Evolutionary conservation across 1,140 invertebrate species (phyloP), one percentile per base, ranked within the genome.

Genomic region (Plodia interpunctella): DNA sequence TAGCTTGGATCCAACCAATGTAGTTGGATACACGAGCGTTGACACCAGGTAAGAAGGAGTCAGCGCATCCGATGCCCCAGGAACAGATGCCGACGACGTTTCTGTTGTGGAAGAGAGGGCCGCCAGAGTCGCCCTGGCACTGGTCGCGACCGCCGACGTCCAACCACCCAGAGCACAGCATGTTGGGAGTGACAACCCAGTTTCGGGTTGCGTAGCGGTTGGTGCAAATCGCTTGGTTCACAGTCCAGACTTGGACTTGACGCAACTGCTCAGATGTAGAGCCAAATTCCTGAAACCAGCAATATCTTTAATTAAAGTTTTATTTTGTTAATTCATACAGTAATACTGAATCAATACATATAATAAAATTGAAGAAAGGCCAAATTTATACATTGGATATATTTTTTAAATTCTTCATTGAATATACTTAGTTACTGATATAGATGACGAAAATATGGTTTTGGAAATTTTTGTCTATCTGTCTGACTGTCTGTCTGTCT

Each of bases 21-120:
- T 49, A 76, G 15, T 65, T 65, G 0, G 81, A 66, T 13, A 91
- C 87, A 28, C 82, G 66, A 0, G 90, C 87, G 64, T 91, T 91
- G 11, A 92, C 81, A 0, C 90, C 90, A 6, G 91, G 91, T 60
- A 72, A 91, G 4, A 70, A 64, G 1, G 74, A 59, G 18, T 67
- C 59, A n/a, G 74, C 92, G 65, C 92, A 93, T n/a, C 83, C 72
- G 1, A 89, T 78, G 1, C 86, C 87, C 87, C 89, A 93, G 11
- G 91, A 91, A 0, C 90, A 87, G 6, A 93, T 80, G 11, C 92
- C 92, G 11, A 86, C 76, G 50, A 81, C 63, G 15, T 90, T 80
- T 5, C 77, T 73, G 28, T 88, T 80, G 62, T 91, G 92, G 3
- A 91, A 76, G 19, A 93, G 62, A 2, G 92, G 65, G n/a, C 71